Evolutionary conservation across 2,888 invertebrate species (phyloP).

Genomic region (Muschampia plurimacula): DNA sequence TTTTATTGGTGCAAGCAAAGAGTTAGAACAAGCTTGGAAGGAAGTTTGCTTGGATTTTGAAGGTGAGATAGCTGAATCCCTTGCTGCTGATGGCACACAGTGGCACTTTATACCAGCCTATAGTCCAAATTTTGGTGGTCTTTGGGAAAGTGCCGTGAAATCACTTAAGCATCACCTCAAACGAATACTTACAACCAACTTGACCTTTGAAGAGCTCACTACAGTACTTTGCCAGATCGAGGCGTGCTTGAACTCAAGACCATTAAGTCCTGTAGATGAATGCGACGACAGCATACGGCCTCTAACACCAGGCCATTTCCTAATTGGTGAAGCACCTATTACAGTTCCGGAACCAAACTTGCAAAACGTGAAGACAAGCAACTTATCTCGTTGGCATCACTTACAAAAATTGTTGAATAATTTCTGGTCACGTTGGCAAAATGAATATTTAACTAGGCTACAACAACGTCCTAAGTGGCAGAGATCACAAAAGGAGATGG

Average conservation of each 20-base stretch:
- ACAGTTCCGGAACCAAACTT: not conserved
- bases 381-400: too few relatives aligned
- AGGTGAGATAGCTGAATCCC: not conserved
- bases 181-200: not conserved
- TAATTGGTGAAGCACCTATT: not conserved
- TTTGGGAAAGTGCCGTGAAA: not conserved
- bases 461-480: too few relatives aligned
- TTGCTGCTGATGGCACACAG: not conserved
- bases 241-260: not conserved
- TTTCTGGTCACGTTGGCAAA: too few relatives aligned
- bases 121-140: not conserved
- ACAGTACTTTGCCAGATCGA: not conserved
- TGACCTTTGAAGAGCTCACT: not conserved
- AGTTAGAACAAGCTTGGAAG: not conserved
- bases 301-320: not conserved
- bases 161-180: not conserved
- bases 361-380: too few relatives aligned
- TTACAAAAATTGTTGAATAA: too few relatives aligned
- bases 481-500: too few relatives aligned
- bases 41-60: not conserved
- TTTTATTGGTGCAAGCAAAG: slow-evolving; percentile 8
- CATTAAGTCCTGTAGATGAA: not conserved
- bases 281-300: not conserved
- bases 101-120: slow-evolving; percentile 14
- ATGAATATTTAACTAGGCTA: too few relatives aligned